Percentiles rank a stretch among this genome's conserved stretches.
Evolutionary conservation across 2,113 vertebrate genomes (phyloP).

Genomic region (Xyrauchen texanus): DNA sequence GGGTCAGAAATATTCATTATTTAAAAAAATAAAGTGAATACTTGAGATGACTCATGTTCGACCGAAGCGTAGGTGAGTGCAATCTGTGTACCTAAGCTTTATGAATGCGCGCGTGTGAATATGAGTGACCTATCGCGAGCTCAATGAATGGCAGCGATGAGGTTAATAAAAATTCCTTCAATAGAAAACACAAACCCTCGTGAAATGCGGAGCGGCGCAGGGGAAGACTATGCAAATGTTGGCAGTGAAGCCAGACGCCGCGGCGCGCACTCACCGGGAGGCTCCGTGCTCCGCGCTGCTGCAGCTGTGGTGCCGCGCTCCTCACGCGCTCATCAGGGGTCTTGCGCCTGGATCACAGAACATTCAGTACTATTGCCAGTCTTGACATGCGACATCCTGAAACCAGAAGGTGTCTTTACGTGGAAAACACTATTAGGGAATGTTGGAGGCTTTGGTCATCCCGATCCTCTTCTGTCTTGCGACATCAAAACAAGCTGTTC

Average conservation of each 20-base stretch:
- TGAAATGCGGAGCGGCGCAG: constrained; percentile 64
- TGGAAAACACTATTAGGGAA: constrained; percentile 40
- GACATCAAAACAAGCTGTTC: constrained; percentile 53
- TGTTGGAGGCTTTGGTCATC: constrained; percentile 36
- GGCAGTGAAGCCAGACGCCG: background rate
- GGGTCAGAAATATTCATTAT: no score
- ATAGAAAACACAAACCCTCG: constrained; percentile 60
- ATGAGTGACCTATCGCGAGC: constrained; percentile 65
- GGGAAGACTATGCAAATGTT: constrained; percentile 60
- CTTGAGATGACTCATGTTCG: no score
- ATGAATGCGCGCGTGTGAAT: constrained; percentile 35
- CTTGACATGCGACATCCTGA: constrained; percentile 79
- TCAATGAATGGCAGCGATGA: constrained; percentile 61
- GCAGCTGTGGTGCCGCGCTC: constrained; percentile 61
- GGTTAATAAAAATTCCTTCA: constrained; percentile 65
- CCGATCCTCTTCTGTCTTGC: constrained; percentile 59
- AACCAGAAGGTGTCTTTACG: constrained; percentile 73
- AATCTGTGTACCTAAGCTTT: constrained; percentile 8
- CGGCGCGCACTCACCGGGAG: constrained; percentile 70
- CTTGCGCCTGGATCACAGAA: constrained; percentile 71
- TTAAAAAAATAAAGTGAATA: no score
- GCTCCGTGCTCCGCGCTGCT: constrained; percentile 63
- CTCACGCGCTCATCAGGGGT: constrained; percentile 59
- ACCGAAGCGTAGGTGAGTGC: no score
- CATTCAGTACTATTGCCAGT: constrained; percentile 74